Base-by-base conservation (phyloP, 2,888 invertebrate genomes). In the Erebia aethiops region DNA sequence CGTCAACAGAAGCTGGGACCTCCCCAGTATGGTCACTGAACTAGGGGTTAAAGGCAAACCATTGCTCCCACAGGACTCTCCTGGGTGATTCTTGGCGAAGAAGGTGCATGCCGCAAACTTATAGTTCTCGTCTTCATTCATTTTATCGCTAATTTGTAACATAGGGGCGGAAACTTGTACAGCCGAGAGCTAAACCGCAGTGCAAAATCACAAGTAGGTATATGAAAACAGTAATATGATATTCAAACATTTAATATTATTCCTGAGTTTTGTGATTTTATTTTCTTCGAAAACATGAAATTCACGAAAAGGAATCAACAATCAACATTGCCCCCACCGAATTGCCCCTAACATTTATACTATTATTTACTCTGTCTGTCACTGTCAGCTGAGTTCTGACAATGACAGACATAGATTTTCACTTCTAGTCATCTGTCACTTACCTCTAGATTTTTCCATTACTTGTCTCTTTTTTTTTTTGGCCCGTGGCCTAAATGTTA, bases 11-110 rank as follows among this genome's bases (percentile, higher is more conserved):
- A 95, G 93, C 85, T 98, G 98, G 41, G 98, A 97, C 81, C 96
- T 95, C 9, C 99, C 99, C 70, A 98, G 94, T 82, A 99, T 98
- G 70, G 98, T 97, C 74, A 99, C 98, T 0, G 99, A 98, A 89
- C 99, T 99, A 2, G 99, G 99, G 1, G 99, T 99, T 21, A 99
- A 92, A 0, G 99, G 99, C 63, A 99, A 91, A 1, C 99, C 99
- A 91, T 99, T 99, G 77, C 97, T 98, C 11, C 99, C 99, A 88
- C 99, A 99, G 67, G 96, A 95, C 87, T 98, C 98, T 43, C 96
- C 96, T 13, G 97, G 97, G 87, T 98, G 98, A 81, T 96, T 96
- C 82, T 96, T 96, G 0, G 98, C 98, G 88, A 98, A 98, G 87
- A 97, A 98, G 26, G 98, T 98, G 80, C 96, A 95, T 8, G 98